Conservation (phyloP, 2,113 vertebrate genomes). For the Cariama cristata region DNA sequence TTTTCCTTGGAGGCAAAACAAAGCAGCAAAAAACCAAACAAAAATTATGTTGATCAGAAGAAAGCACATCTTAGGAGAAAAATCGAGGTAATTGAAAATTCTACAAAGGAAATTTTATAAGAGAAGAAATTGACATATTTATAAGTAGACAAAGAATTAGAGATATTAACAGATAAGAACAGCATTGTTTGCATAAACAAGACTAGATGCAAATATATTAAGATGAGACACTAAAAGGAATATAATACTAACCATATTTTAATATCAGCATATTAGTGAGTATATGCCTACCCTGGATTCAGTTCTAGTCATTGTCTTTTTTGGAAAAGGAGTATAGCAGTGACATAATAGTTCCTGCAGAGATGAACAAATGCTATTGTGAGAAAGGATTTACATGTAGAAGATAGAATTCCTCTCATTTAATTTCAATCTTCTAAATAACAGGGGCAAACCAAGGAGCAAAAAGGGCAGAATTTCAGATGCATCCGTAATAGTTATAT, state of each 20-base stretch:
- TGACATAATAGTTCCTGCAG: neutral
- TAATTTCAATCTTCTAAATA: neutral
- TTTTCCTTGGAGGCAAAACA: neutral
- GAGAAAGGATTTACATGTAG: neutral
- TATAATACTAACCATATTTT: neutral
- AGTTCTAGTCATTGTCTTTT: neutral
- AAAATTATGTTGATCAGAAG: slow-evolving; percentile 1
- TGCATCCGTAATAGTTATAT: neutral
- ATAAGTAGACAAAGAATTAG: neutral
- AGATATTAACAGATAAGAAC: neutral
- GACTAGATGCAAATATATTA: neutral
- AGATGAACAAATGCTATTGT: neutral
- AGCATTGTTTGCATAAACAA: neutral
- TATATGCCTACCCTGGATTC: neutral
- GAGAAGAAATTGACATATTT: neutral
- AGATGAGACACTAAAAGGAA: neutral
- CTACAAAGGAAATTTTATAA: neutral
- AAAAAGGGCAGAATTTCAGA: neutral
- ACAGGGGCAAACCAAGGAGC: neutral
- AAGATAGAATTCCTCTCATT: neutral
- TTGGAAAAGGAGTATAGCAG: neutral
- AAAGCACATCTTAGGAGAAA: neutral
- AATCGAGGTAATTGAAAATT: neutral
- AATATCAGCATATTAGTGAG: neutral
- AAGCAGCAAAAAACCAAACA: neutral